Evolutionary conservation across 1,140 invertebrate genomes (phyloP), one percentile per base, ranked within the genome.

Genomic region (Wiebesia pumilae): DNA sequence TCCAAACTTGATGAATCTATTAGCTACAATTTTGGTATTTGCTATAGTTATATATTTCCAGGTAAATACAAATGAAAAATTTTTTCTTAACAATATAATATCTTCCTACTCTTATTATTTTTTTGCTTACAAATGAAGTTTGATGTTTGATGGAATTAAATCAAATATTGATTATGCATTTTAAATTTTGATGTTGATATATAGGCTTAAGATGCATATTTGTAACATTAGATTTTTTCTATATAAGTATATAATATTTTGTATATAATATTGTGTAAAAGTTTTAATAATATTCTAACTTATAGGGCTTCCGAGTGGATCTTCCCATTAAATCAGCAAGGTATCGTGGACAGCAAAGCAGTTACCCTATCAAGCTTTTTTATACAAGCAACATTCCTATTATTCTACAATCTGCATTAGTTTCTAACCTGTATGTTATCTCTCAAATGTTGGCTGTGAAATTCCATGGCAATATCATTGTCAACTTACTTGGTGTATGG

Each of bases 1-100:
- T 90, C 99, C 99, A 84, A 99, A 99, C 94, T 94, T 99, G 89
- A 99, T 99, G 98, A 99, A 99, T 94, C 95, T 99, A 30, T 94
- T 99, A 89, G 99, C 99, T 40, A 99, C 99, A 10, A 96, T 99
- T 78, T 95, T 99, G 87, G 98, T 99, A 71, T 99, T 99, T 95
- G 99, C 98, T 82, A 98, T 99, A 90, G 99, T 99, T 71, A 99
- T 99, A 95, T 99, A 99, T 96, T 99, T 99, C 97, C 98, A 99
- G 96, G 97, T 98, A 94, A 80, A 71, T 81, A 71, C 6, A 80
- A n/a, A 80, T n/a, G 3, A 51, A n/a, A 35, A 30, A 30, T 38
- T 47, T 24, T 1, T 33, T 21, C 7, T 24, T 19, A 38, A 33
- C 21, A 27, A 54, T 27, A 47, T 16, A 27, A 54, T 62, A 10